Percentiles rank a stretch among this genome's conserved stretches.
Evolutionary conservation across 2,888 invertebrate species (phyloP).

Genomic region (Eubasilissa splendida): DNA sequence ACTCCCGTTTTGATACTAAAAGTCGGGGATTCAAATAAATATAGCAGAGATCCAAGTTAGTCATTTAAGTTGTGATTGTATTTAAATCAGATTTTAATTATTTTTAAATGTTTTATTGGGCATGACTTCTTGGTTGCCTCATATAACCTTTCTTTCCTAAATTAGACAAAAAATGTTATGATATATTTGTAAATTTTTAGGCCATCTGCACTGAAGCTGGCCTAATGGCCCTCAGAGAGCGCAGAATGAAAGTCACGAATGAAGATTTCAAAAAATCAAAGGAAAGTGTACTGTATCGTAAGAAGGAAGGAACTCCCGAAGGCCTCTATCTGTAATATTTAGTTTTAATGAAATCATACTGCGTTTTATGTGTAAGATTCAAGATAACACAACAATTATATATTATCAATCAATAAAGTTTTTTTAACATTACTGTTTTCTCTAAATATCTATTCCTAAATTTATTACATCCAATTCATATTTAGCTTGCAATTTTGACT

Average conservation of each 20-base stretch:
- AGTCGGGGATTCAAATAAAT: no score
- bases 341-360: conserved; percentile 14
- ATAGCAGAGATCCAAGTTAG: no score
- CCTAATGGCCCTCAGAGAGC: conserved; percentile 95
- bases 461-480: conserved; percentile 1
- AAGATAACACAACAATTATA: conserved; percentile 34
- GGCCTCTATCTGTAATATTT: conserved; percentile 92
- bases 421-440: conserved; percentile 9
- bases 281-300: conserved; percentile 98
- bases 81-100: no score
- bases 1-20: no score
- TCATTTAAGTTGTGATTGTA: no score
- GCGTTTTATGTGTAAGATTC: conserved; percentile 33
- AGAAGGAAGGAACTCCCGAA: conserved; percentile 99
- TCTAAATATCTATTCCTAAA: conserved; percentile 8
- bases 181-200: conserved; percentile 67
- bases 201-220: conserved; percentile 99
- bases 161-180: background rate
- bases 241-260: conserved; percentile 99
- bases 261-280: conserved; percentile 99
- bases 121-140: no score
- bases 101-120: no score
- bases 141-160: no score
- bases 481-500: conserved; percentile 15
- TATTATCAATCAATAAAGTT: conserved; percentile 22